Evolutionary conservation across 2,113 vertebrate genomes (phyloP), one percentile per base, ranked within the genome.

Genomic region (Loxodonta africana): DNA sequence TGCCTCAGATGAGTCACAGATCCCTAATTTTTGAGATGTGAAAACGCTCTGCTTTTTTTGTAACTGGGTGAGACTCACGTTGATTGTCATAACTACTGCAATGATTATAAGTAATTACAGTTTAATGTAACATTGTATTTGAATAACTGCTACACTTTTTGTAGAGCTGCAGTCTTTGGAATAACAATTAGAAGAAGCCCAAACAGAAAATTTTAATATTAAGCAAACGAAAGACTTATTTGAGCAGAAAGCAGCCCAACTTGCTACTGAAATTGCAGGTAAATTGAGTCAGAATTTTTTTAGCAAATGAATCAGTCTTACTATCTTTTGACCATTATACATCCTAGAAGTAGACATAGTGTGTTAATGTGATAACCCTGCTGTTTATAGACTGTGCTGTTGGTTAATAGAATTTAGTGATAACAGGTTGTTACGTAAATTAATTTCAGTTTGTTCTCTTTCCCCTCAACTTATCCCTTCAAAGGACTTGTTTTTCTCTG

Each of bases 211-310:
- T 98, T 99, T 99, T 98, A 99, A 99, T 98, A 99, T 99, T 98
- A 99, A 99, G 97, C 99, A 99, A 98, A 99, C 99, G 99, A 99
- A 99, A 99, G 99, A 99, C 97, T 98, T 99, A 97, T 99, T 99
- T 99, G 99, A 99, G 97, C 99, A 99, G 98, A 99, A 99, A 98
- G 99, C 99, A 11, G 99, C 99, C 67, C 99, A 99, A 96, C 99
- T 99, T 98, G 99, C 99, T 78, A 99, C 99, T 87, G 99, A 99
- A 98, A 99, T 99, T 98, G 99, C 99, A 97, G 99, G 99, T 99
- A 97, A 99, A 99, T 99, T 97, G 83, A 83, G 83, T 92, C 63
- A 86, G 28, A 95, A 53, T 63, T 90, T 92, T 92, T 90, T 95
- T 71, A 94, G 62, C 4, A 46, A 90, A 8, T 48, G 44, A 77